These are phyloP conservation scores for Chlamydotis undulata DNA, from an alignment of 2,113 vertebrate species.

Conservation along the genomic window DNA sequence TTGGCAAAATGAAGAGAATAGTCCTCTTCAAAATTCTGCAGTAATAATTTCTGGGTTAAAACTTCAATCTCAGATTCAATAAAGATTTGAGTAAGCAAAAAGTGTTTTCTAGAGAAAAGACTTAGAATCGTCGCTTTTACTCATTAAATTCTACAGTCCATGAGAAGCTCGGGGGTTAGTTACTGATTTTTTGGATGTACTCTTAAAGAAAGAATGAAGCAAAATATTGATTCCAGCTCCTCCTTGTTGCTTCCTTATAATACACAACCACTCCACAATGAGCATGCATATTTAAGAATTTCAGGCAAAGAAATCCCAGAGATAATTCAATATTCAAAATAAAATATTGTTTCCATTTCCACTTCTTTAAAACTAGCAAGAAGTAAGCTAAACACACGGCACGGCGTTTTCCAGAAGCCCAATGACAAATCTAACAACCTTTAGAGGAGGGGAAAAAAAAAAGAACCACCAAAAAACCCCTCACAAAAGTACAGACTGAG, in stretches of 20 bases:
- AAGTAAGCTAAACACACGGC: slow-evolving; percentile 61
- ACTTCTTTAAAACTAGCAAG: slow-evolving; percentile 39
- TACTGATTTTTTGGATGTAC: neutral
- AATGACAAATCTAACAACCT: neutral
- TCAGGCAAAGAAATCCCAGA: neutral
- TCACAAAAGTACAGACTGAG: slow-evolving; percentile 42
- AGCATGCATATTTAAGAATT: neutral
- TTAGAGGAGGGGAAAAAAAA: neutral
- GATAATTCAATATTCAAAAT: neutral
- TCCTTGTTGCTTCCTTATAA: neutral
- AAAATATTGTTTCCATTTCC: neutral
- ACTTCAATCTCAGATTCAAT: neutral
- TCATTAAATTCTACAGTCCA: neutral
- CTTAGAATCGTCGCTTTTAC: neutral
- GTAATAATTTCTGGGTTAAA: neutral
- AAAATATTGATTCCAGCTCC: neutral
- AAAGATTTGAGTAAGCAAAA: neutral
- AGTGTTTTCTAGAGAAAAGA: neutral
- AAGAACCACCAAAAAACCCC: neutral
- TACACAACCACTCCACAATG: neutral
- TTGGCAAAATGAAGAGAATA: neutral
- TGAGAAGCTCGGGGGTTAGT: neutral
- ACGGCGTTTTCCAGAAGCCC: slow-evolving; percentile 15
- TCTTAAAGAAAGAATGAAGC: slow-evolving; percentile 55
- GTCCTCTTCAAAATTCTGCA: neutral